Percentiles rank a stretch among this genome's conserved stretches.
These are phyloP conservation scores for Bombus impatiens DNA, from an alignment of 1,140 invertebrate genomes.

Conservation along the genomic window DNA sequence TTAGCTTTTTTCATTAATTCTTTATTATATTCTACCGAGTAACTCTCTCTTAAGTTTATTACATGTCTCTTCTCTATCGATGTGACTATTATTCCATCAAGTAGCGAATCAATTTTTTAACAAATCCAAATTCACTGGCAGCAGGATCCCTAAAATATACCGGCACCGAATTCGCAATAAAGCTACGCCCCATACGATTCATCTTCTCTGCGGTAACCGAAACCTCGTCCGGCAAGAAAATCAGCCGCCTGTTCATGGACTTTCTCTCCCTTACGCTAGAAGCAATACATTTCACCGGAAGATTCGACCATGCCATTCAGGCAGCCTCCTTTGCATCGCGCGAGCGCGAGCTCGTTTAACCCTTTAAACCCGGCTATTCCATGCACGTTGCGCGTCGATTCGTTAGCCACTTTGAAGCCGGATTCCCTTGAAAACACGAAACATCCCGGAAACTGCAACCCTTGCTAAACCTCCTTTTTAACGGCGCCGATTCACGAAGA, in stretches of 20 bases:
- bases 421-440: neutral
- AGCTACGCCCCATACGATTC: neutral
- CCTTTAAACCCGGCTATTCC: neutral
- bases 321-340: neutral
- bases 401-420: neutral
- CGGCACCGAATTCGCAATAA: neutral
- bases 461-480: conserved; percentile 15
- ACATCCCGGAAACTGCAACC: neutral
- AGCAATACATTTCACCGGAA: neutral
- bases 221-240: neutral
- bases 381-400: neutral
- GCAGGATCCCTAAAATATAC: neutral
- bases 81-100: no score
- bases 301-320: neutral
- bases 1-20: no score
- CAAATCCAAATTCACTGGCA: neutral
- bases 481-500: neutral
- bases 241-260: neutral
- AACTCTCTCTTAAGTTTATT: no score
- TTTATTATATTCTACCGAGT: no score
- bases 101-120: no score
- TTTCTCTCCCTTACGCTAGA: neutral
- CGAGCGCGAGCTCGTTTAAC: conserved; percentile 8
- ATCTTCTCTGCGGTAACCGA: neutral
- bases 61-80: no score